A percentile compares a stretch with the other conserved stretches of the same genome.
Conservation (phyloP, 2,888 invertebrate genomes). For the Prosapia bicincta region DNA sequence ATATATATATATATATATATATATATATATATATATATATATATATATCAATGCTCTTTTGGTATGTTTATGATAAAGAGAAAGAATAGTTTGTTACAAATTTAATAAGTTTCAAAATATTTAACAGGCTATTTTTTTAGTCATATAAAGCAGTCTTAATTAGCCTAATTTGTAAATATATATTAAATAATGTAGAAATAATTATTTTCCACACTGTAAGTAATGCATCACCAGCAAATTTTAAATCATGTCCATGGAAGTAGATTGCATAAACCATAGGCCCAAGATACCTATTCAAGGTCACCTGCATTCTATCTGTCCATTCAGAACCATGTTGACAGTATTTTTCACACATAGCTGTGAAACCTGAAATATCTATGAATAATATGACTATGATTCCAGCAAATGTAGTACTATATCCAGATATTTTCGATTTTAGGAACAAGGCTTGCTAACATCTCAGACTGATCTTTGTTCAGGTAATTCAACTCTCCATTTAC, state of each 20-base stretch:
- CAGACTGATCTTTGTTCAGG: neutral
- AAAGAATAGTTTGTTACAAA: too few species aligned
- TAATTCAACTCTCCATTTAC: neutral
- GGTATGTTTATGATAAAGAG: too few species aligned
- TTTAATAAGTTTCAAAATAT: too few species aligned
- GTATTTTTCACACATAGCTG: slow-evolving; percentile 58
- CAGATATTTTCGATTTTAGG: neutral
- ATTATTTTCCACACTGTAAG: slow-evolving; percentile 61
- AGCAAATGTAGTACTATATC: neutral
- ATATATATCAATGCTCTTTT: too few species aligned
- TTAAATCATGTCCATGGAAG: slow-evolving; percentile 58
- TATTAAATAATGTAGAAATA: too few species aligned
- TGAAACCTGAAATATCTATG: slow-evolving; percentile 49
- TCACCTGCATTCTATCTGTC: slow-evolving; percentile 60
- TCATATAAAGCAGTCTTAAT: too few species aligned
- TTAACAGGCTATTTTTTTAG: too few species aligned
- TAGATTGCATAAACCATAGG: slow-evolving; percentile 60
- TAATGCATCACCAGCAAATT: slow-evolving; percentile 61
- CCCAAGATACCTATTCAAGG: slow-evolving; percentile 62
- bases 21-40: too few species aligned
- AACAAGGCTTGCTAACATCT: neutral
- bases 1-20: too few species aligned
- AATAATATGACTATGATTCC: neutral
- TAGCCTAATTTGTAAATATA: too few species aligned
- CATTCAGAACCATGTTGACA: slow-evolving; percentile 59